These are phyloP conservation scores for Limanda limanda DNA, from an alignment of 2,113 vertebrate genomes.

Conservation along the genomic window DNA sequence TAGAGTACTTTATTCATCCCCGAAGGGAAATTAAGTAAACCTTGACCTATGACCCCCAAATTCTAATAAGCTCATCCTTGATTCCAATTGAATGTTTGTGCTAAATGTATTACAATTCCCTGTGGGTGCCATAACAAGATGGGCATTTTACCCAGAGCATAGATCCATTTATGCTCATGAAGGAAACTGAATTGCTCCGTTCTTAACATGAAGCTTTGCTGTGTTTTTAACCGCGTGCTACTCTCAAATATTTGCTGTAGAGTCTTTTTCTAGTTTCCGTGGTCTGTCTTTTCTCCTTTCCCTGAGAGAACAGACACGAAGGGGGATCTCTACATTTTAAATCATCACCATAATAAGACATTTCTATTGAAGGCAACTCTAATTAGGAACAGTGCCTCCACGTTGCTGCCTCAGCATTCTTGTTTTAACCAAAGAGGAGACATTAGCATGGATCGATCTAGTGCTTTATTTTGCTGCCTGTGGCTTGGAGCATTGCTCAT, in stretches of 20 bases:
- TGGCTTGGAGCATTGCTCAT: slow-evolving; percentile 9
- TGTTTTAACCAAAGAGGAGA: slow-evolving; percentile 24
- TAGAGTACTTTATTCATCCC: too few relatives aligned
- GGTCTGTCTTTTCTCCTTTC: slow-evolving; percentile 1
- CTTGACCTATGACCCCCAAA: too few relatives aligned
- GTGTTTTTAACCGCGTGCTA: neutral
- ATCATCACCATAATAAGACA: slow-evolving; percentile 17
- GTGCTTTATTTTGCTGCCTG: slow-evolving; percentile 22
- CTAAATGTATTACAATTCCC: too few relatives aligned
- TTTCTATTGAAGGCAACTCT: slow-evolving; percentile 16
- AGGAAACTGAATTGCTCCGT: neutral
- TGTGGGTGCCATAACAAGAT: too few relatives aligned
- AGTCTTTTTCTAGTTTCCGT: neutral
- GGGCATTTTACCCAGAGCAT: too few relatives aligned
- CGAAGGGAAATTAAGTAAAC: too few relatives aligned
- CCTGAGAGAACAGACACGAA: neutral
- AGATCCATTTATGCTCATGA: neutral
- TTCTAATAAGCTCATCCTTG: too few relatives aligned
- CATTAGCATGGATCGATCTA: slow-evolving; percentile 27
- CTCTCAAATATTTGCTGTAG: neutral
- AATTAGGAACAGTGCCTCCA: slow-evolving; percentile 38
- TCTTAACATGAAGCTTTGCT: neutral
- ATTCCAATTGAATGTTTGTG: too few relatives aligned
- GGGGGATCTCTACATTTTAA: slow-evolving; percentile 8
- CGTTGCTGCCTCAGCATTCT: slow-evolving; percentile 41